Base-by-base conservation (phyloP, 2,888 invertebrate genomes). In the Cetonia aurata region DNA sequence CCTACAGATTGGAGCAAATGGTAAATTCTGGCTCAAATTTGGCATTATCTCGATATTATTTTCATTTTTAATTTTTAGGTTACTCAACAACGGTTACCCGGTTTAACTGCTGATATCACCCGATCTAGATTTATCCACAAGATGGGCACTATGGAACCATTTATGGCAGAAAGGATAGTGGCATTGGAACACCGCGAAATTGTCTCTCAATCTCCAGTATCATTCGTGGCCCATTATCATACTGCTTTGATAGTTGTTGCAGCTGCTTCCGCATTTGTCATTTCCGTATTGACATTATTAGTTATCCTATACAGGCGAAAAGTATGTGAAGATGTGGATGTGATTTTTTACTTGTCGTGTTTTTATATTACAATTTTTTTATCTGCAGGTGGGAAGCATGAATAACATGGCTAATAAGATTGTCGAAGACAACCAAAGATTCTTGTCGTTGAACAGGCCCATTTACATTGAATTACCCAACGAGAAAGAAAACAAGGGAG, bases 1-100 rank as follows among this genome's bases (percentile, higher is more conserved):
- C 94, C 0, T 94, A 92, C 80, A 89, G 92, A 78, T 87, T 95
- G 53, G 94, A 95, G 82, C 91, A 93, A 83, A 87, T 93, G 87
- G 93, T 93, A 76, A 85, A 87, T 77, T 74, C 78, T 25, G 25
- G 25, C 4, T 25, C 4, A 25, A 25, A 3, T 25, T 25, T 25
- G 25, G 25, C 25, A 25, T 25, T 25, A 25, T 25, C 25, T 25
- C 25, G 4, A 59, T 70, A 59, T 71, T 68, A 78, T 79, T 25
- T 70, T 71, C 78, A 79, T 17, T 25, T 25, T 25, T 53, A 31
- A 53, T 15, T 56, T 37, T 4, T 74, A 85, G 85, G 83, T 86
- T 1, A 85, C 84, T 80, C 85, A 87, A 68, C 86, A 87, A 74
- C 83, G 85, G 65, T 76, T 88, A 44, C 85, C 86, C 6, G 86